Conservation (phyloP, 2,797 vertebrate species). For the Amblyopsis hoosieri region DNA sequence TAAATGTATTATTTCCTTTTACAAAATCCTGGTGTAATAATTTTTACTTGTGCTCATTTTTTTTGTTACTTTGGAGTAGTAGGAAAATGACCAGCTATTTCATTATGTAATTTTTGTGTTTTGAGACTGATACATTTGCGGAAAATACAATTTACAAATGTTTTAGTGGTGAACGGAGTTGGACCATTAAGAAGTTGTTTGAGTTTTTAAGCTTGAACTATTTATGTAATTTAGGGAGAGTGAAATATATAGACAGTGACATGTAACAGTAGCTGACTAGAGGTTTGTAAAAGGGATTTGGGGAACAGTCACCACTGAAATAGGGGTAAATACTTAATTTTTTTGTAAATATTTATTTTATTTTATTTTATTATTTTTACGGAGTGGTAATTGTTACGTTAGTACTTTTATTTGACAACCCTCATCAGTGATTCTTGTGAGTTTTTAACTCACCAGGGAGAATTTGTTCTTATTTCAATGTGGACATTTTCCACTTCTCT, state of each 20-base stretch:
- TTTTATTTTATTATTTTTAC: constrained; percentile 71
- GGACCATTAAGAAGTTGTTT: constrained; percentile 42
- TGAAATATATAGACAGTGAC: constrained; percentile 9
- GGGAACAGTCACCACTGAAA: constrained; percentile 48
- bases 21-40: constrained; percentile 49
- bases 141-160: constrained; percentile 22
- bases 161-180: constrained; percentile 41
- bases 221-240: constrained; percentile 54
- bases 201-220: constrained; percentile 61
- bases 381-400: constrained; percentile 78
- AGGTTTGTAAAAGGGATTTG: constrained; percentile 58
- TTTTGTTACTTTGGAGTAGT: constrained; percentile 36
- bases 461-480: constrained; percentile 61
- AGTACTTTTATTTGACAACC: constrained; percentile 72
- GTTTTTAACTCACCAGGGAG: constrained; percentile 62
- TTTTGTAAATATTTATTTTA: constrained; percentile 82
- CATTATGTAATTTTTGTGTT: constrained; percentile 35
- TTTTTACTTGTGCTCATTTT: constrained; percentile 4
- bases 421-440: constrained; percentile 60
- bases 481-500: constrained; percentile 76
- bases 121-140: constrained; percentile 25
- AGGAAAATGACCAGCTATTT: constrained; percentile 21
- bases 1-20: constrained; percentile 54
- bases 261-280: constrained; percentile 25
- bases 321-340: constrained; percentile 69